phyloP scores from a whole-genome alignment of 2,113 vertebrate species.

The Alexandromys fortis region DNA sequence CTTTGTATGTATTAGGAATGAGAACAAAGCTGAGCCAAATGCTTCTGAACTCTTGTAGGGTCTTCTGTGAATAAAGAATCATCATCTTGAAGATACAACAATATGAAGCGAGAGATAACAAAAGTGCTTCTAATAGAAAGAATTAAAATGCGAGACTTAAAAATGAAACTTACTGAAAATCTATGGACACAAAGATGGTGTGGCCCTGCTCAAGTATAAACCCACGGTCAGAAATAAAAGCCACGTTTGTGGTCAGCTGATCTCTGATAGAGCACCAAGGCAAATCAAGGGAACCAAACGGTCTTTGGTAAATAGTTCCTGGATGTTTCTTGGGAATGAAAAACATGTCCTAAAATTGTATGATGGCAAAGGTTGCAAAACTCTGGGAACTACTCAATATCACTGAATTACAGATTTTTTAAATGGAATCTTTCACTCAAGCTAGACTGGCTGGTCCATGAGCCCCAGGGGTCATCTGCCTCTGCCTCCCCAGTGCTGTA shows the following conservation, averaged over 20 bases:
- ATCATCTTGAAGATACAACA: not conserved
- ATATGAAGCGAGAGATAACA: not conserved
- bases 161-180: conserved; percentile 19
- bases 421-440: not conserved
- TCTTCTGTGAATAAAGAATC: not conserved
- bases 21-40: conserved; percentile 6
- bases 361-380: not conserved
- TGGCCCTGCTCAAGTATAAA: not conserved
- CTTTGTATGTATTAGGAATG: not conserved
- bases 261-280: not conserved
- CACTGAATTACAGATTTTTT: not conserved
- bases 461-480: not conserved
- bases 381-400: not conserved
- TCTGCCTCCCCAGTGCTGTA: not conserved
- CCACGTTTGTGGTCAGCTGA: not conserved
- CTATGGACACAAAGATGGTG: not conserved
- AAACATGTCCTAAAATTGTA: not conserved
- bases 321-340: not conserved
- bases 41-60: not conserved
- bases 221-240: not conserved
- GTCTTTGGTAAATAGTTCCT: not conserved
- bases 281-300: not conserved
- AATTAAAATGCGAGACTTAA: not conserved
- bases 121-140: not conserved
- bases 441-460: not conserved